Conservation (phyloP, 2,797 vertebrate genomes). For the Paramormyrops hopkinsi region DNA sequence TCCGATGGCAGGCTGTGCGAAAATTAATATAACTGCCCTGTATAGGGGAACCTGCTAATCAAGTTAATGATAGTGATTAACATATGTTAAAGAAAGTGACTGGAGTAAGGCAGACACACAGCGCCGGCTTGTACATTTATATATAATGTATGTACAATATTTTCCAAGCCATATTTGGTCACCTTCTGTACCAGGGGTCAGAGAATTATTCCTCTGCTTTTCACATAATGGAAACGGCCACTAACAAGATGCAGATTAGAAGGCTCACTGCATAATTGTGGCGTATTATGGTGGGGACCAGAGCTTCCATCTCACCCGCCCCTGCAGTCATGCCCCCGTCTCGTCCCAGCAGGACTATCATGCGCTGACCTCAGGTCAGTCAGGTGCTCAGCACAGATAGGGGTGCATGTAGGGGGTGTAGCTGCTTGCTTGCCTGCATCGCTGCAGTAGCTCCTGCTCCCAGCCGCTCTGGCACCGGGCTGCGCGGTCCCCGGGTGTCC, state of each 20-base stretch:
- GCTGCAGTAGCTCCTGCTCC: not conserved
- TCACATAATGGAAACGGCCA: conserved; percentile 20
- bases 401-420: not conserved
- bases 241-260: conserved; percentile 51
- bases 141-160: conserved; percentile 14
- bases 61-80: not conserved
- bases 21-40: not conserved
- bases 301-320: not conserved
- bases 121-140: not conserved
- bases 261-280: conserved; percentile 25
- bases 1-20: not conserved
- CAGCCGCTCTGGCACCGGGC: not conserved
- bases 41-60: not conserved
- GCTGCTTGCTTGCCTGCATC: not conserved
- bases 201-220: not conserved
- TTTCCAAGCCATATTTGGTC: not conserved
- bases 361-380: conserved; percentile 1
- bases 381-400: not conserved
- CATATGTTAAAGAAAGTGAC: not conserved
- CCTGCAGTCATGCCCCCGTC: not conserved
- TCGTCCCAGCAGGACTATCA: not conserved
- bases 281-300: not conserved
- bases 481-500: not conserved
- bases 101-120: not conserved
- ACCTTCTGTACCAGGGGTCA: conserved; percentile 12